phyloP scores from a whole-genome alignment of 1,140 invertebrate genomes.

The Aradophagus sp. region DNA sequence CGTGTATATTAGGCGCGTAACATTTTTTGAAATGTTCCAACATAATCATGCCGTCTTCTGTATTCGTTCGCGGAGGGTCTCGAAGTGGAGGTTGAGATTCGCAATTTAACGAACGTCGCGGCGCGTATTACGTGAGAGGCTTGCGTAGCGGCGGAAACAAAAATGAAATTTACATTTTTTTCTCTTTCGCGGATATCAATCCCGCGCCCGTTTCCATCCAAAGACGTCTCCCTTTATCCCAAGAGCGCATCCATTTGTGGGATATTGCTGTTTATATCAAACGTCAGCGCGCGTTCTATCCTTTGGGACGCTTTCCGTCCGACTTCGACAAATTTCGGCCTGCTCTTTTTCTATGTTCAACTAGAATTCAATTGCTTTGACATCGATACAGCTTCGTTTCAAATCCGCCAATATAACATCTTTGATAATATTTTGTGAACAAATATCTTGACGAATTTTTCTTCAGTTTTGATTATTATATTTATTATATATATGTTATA shows the following conservation, averaged over 20 bases:
- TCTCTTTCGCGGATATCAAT: conserved; percentile 58
- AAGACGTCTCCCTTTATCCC: conserved; percentile 46
- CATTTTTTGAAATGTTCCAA: conserved; percentile 50
- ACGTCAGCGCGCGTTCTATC: conserved; percentile 33
- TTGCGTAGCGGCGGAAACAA: conserved; percentile 51
- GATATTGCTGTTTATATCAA: conserved; percentile 52
- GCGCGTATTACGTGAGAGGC: conserved; percentile 55
- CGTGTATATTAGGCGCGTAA: conserved; percentile 24
- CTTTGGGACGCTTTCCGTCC: conserved; percentile 4
- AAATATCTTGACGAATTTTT: no score
- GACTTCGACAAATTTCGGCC: conserved; percentile 14
- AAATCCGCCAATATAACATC: no score
- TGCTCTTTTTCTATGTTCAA: conserved; percentile 4
- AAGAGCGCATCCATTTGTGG: conserved; percentile 25
- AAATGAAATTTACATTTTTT: conserved; percentile 67
- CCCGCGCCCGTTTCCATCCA: conserved; percentile 18
- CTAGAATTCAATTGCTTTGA: conserved; percentile 14
- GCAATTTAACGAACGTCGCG: conserved; percentile 59
- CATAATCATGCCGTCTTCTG: conserved; percentile 45
- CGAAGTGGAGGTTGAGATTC: conserved; percentile 51
- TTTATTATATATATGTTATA: no score
- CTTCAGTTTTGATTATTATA: no score
- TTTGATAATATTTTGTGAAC: no score
- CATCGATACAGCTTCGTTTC: conserved; percentile 6
- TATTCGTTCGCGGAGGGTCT: conserved; percentile 51